Evolutionary conservation across 2,888 invertebrate species (phyloP), one percentile per base, ranked within the genome.

Genomic region (Galerucella calmariensis): DNA sequence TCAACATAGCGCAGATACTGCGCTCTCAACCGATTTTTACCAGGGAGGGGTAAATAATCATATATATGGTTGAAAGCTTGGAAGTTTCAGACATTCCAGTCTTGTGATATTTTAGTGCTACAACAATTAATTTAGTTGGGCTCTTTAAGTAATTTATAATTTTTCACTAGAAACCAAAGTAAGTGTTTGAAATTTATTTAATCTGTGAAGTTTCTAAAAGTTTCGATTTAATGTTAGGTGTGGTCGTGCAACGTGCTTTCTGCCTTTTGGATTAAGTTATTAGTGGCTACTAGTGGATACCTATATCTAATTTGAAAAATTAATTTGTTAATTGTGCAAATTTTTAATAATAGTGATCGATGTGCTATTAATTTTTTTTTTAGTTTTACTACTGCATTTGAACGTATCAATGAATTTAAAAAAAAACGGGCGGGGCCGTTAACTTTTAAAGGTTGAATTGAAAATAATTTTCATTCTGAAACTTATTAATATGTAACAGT

Each of bases 1-100:
- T 83, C 77, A 71, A 73, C 76, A 62, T 70, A 73, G 75, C 77
- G 74, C 75, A 79, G 83, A 82, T 83, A 81, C 81, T 83, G 85
- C 85, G 85, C 84, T 78, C 80, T 80, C 75, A 73, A 85, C 86
- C 85, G 75, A 84, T 84, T 83, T 84, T 85, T 82, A 86, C 85
- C 85, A 87, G 85, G 88, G 89, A 89, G 90, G 90, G 89, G 89
- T 89, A 88, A 79, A 77, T 80, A 82, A 82, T 90, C 90, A 90
- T 90, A 89, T 89, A 89, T 82, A 84, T 86, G 89, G 86, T 78
- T 77, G 75, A 77, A 77, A 81, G 80, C 82, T 82, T 83, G 81
- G 79, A 74, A 78, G 80, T 79, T 81, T 82, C 82, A 83, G 82
- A 84, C 86, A 85, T 85, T 86, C 83, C 82, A 71, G 81, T 83